A percentile compares a stretch with the other conserved stretches of the same genome.
phyloP scores from a whole-genome alignment of 2,888 invertebrate genomes.

The Drosophila leonis region DNA sequence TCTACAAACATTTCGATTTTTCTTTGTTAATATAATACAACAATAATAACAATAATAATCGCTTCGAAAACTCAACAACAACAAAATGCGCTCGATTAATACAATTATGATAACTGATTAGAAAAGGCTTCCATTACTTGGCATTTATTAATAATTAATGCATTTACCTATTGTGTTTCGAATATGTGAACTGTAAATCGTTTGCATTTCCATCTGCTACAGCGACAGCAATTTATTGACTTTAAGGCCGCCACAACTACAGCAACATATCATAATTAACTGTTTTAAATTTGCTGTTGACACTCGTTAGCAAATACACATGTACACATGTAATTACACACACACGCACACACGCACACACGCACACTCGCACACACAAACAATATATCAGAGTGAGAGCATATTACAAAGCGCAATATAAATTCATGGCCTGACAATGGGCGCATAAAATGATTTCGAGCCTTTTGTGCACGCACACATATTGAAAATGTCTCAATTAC shows the following conservation, averaged over 20 bases:
- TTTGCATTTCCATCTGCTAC: background rate
- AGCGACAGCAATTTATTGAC: conserved; percentile 17
- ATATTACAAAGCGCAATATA: conserved; percentile 54
- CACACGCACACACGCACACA: conserved; percentile 7
- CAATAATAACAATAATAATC: background rate
- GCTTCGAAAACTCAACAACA: background rate
- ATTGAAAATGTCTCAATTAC: conserved; percentile 82
- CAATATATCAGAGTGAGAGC: conserved; percentile 12
- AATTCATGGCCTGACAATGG: conserved; percentile 54
- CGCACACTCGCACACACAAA: background rate
- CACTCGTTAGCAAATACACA: conserved; percentile 51
- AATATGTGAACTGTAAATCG: background rate
- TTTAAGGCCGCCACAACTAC: conserved; percentile 1
- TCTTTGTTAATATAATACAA: background rate
- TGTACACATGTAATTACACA: conserved; percentile 39
- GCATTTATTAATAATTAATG: conserved; percentile 12
- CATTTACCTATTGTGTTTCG: background rate
- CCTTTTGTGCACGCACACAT: conserved; percentile 46
- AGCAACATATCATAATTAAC: conserved; percentile 52
- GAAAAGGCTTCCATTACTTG: background rate
- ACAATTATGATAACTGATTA: background rate
- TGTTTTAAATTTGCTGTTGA: conserved; percentile 62
- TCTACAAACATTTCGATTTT: background rate
- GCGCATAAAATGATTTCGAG: conserved; percentile 53
- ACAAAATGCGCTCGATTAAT: background rate